Conservation (phyloP, 2,888 invertebrate genomes). For the Oxytorus armatus region DNA sequence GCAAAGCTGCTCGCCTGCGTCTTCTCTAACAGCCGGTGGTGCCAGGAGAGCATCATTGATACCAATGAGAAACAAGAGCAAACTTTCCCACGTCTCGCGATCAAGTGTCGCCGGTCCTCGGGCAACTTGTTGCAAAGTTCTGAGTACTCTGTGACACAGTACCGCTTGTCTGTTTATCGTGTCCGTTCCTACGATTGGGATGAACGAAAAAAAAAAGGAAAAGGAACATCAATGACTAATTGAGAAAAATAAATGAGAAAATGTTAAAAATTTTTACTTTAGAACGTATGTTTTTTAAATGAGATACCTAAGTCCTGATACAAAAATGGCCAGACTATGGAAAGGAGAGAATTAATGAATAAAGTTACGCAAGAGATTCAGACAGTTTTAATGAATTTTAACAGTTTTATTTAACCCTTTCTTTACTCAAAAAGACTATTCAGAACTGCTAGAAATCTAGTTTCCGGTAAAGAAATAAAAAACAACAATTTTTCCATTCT, state of each 20-base stretch:
- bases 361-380: conserved; percentile 16
- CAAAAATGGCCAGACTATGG: conserved; percentile 95
- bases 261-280: conserved; percentile 38
- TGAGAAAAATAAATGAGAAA: conserved; percentile 42
- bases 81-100: conserved; percentile 95
- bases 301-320: conserved; percentile 93
- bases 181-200: conserved; percentile 89
- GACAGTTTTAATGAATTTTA: background rate
- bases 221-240: conserved; percentile 17
- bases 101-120: conserved; percentile 91
- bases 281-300: conserved; percentile 27
- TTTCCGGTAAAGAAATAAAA: too few relatives aligned
- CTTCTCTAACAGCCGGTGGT: conserved; percentile 96
- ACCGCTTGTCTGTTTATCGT: conserved; percentile 97
- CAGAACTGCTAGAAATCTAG: too few relatives aligned
- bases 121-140: conserved; percentile 93
- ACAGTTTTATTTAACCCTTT: conserved; percentile 11
- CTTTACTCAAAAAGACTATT: too few relatives aligned
- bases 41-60: conserved; percentile 96
- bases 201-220: conserved; percentile 6
- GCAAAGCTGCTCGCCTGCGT: conserved; percentile 97
- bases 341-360: conserved; percentile 81
- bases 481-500: too few relatives aligned
- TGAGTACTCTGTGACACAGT: conserved; percentile 94
- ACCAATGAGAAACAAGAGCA: conserved; percentile 94